Conservation (phyloP, 1,140 invertebrate species). For the Hydropsyche tenuis region DNA sequence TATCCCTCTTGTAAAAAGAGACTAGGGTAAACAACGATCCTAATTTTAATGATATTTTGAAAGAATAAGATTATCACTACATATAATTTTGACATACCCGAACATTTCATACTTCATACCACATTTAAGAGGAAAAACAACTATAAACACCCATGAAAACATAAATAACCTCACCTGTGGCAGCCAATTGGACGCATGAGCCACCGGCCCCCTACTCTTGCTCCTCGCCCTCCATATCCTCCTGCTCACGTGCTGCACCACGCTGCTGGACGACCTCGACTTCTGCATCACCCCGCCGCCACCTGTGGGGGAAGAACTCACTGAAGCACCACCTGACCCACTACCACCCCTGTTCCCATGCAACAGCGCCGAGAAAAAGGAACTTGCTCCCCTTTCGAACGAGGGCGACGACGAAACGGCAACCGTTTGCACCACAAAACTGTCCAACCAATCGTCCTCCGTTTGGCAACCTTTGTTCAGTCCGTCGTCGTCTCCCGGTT, state of each 20-base stretch:
- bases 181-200: slow-evolving; percentile 70
- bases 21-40: no score
- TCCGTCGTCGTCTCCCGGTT: slow-evolving; percentile 74
- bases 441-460: slow-evolving; percentile 73
- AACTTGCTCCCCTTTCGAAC: slow-evolving; percentile 52
- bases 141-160: no score
- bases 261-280: slow-evolving; percentile 84
- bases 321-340: slow-evolving; percentile 55
- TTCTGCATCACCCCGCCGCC: slow-evolving; percentile 80
- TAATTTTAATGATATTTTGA: neutral
- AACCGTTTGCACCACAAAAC: slow-evolving; percentile 53
- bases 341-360: slow-evolving; percentile 58
- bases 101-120: no score
- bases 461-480: slow-evolving; percentile 77
- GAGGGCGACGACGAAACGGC: slow-evolving; percentile 55
- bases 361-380: slow-evolving; percentile 51
- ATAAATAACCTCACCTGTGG: slow-evolving; percentile 75
- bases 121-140: no score
- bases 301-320: slow-evolving; percentile 62
- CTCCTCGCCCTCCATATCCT: slow-evolving; percentile 82
- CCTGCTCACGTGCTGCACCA: slow-evolving; percentile 82
- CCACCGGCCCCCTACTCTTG: slow-evolving; percentile 75
- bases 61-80: neutral
- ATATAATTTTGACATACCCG: neutral
- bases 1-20: no score